Base-by-base conservation (phyloP, 2,113 vertebrate species). In the Gallinago undulata region DNA sequence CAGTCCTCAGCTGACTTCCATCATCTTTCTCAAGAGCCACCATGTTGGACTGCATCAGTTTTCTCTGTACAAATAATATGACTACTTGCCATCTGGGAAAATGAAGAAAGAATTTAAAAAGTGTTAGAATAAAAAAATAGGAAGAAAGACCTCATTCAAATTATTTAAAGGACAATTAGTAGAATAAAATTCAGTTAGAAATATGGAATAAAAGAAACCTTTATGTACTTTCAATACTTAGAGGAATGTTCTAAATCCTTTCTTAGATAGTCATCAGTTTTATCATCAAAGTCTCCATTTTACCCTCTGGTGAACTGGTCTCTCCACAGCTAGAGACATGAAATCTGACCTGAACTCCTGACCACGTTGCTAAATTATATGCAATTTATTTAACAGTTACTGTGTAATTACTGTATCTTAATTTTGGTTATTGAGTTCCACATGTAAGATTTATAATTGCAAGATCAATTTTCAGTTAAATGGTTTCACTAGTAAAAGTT, bases 301-400 rank as follows among this genome's bases (percentile, higher is more conserved):
- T 76, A 77, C 22, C 22, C 50, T 66, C 24, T 51, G 3, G 16
- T 81, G 47, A 96, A 68, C 47, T 88, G 66, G 31, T 77, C 67
- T 86, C 4, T 70, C 63, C 12, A 13, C 94, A 81, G 96, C 87
- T 77, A 92, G 39, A 96, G 53, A 48, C 67, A 92, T 76, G 63
- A 95, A 97, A 94, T 93, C 51, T 39, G 50, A 68, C n/a, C 24
- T 63, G 82, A 77, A 84, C 80, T 94, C 37, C 86, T 95, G 76
- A 94, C 37, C 13, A 89, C 19, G 90, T 72, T 90, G 77, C 33
- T 97, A 93, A 96, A 96, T 96, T 93, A 95, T 88, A 92, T 93
- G 76, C 24, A 93, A 91, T 96, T 96, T 97, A 96, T 95, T 97
- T 96, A 96, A 45, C 68, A 89, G 68, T 93, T 92, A 93, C 60